Evolutionary conservation across 2,113 vertebrate species (phyloP).

Genomic region (Chunga burmeisteri): DNA sequence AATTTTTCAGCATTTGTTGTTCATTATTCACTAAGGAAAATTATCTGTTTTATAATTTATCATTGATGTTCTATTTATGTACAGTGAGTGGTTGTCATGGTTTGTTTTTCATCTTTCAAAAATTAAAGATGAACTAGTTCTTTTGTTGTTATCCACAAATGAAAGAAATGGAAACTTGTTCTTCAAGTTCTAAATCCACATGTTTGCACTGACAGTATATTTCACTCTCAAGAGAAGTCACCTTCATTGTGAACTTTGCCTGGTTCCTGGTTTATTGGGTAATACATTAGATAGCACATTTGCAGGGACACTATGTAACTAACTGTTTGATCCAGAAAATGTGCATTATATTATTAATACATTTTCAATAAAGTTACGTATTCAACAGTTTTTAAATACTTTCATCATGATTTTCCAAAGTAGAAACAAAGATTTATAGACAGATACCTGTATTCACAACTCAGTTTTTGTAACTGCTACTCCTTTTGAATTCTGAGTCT

Average conservation of each 20-base stretch:
- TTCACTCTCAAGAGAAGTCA: not conserved
- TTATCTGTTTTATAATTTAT: constrained; percentile 69
- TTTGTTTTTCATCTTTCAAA: constrained; percentile 66
- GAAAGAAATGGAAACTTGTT: constrained; percentile 19
- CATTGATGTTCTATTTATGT: constrained; percentile 55
- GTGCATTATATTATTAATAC: not conserved
- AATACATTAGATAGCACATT: not conserved
- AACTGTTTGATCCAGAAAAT: not conserved
- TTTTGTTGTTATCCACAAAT: constrained; percentile 42
- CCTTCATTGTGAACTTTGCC: not conserved
- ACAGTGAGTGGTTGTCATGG: not conserved
- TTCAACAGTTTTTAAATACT: not conserved
- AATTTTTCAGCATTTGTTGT: constrained; percentile 60
- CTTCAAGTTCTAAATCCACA: constrained; percentile 1
- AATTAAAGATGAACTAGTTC: constrained; percentile 63
- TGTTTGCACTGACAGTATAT: not conserved
- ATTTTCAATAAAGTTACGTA: not conserved
- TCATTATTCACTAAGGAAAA: constrained; percentile 68
- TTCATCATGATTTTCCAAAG: not conserved
- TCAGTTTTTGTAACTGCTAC: not conserved
- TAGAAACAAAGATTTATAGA: not conserved
- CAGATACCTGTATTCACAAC: not conserved
- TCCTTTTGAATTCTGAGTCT: not conserved
- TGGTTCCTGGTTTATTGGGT: not conserved
- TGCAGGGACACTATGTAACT: not conserved